Percentiles rank a stretch among this genome's conserved stretches.
Conservation (phyloP, 37 sponge, comb jelly and placozoan species). For the Hormiphora californensis region DNA sequence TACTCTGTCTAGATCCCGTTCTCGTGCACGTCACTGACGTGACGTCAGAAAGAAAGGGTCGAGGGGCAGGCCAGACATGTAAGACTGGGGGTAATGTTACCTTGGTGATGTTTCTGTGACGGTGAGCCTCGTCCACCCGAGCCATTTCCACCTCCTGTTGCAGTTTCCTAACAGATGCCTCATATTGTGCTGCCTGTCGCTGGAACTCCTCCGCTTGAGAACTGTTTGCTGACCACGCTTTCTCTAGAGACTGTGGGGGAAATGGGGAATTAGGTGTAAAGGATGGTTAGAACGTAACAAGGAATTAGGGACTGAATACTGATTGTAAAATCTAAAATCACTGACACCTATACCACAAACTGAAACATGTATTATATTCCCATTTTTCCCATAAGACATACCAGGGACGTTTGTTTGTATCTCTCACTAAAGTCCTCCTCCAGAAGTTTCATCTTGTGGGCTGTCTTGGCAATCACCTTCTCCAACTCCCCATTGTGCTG, state of each 20-base stretch:
- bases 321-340: not conserved
- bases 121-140: conserved; percentile 3
- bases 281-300: not conserved
- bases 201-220: not conserved
- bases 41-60: no score
- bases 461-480: not conserved
- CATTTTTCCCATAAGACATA: no score
- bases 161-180: not conserved
- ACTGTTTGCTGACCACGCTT: not conserved
- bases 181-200: not conserved
- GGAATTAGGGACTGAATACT: not conserved
- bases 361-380: no score
- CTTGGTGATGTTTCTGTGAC: not conserved
- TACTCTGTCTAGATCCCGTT: no score
- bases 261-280: no score
- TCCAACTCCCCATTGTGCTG: not conserved
- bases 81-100: no score
- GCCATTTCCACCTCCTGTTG: conserved; percentile 13
- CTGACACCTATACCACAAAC: no score
- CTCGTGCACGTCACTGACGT: no score
- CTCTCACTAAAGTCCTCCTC: not conserved
- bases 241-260: not conserved
- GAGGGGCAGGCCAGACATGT: no score
- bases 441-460: not conserved
- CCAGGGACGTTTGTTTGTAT: not conserved